Evolutionary conservation across 2,797 vertebrate genomes (phyloP).

Genomic region (Micromesistius poutassou): DNA sequence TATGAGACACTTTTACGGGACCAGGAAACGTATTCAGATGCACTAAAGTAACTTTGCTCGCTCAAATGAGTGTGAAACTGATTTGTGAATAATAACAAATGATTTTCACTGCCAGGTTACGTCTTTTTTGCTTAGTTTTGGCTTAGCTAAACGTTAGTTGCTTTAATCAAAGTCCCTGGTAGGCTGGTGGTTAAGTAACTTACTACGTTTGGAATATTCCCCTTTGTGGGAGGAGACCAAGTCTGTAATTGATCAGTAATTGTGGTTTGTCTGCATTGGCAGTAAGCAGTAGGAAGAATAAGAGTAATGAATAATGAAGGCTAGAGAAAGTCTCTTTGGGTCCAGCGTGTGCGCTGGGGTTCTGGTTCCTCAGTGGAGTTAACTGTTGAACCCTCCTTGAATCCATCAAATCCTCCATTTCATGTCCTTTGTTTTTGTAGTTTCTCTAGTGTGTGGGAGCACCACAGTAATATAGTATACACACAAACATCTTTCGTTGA

Average conservation of each 20-base stretch:
- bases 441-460: neutral
- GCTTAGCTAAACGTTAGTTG: neutral
- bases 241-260: neutral
- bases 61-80: neutral
- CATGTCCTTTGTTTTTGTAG: neutral
- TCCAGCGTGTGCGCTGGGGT: neutral
- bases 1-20: slow-evolving; percentile 44
- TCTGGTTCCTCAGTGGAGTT: neutral
- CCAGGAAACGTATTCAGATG: slow-evolving; percentile 19
- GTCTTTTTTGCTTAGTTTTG: too few relatives aligned
- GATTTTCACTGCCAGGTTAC: neutral
- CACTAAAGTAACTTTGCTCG: slow-evolving; percentile 11
- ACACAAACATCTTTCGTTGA: neutral
- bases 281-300: neutral
- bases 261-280: neutral
- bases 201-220: neutral
- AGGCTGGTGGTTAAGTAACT: neutral
- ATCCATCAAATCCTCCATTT: too few relatives aligned
- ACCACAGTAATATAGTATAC: neutral
- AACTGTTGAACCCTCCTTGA: neutral
- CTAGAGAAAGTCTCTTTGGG: neutral
- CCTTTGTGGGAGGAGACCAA: too few relatives aligned
- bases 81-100: neutral
- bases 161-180: neutral
- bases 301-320: neutral